These are phyloP conservation scores for Anguilla marmorata DNA, from an alignment of 2,797 vertebrate genomes.

Conservation along the genomic window DNA sequence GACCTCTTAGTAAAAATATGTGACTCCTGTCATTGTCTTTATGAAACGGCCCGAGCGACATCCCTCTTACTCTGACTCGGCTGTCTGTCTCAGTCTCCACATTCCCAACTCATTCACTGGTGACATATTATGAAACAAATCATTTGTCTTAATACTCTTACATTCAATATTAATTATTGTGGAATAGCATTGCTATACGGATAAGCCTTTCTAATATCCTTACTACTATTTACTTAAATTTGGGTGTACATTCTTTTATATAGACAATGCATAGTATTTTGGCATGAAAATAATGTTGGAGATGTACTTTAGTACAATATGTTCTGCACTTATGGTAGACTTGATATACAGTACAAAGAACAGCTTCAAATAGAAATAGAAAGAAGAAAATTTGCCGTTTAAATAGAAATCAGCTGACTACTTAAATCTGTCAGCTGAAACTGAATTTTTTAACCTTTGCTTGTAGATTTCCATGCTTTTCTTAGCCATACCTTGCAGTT, in stretches of 20 bases:
- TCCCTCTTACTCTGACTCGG: constrained; percentile 7
- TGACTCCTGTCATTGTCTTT: constrained; percentile 33
- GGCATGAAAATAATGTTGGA: not conserved
- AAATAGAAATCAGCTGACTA: too few species aligned
- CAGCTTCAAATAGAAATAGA: too few species aligned
- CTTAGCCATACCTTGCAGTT: too few species aligned
- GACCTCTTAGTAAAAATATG: constrained; percentile 29
- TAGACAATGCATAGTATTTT: not conserved
- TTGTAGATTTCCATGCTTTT: too few species aligned
- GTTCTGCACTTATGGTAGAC: not conserved
- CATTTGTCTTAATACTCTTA: not conserved
- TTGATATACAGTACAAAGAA: not conserved
- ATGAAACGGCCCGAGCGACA: constrained; percentile 32
- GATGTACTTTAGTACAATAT: not conserved
- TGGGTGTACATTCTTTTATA: not conserved
- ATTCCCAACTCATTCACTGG: not conserved
- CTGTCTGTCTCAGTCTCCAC: not conserved
- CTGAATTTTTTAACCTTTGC: too few species aligned
- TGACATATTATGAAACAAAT: not conserved
- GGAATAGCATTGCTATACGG: not conserved
- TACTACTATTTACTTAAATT: not conserved
- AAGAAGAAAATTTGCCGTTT: too few species aligned
- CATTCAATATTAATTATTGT: not conserved
- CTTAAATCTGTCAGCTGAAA: too few species aligned
- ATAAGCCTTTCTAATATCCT: not conserved